Conservation (phyloP, 1,140 invertebrate genomes). For the Ridgeia piscesae region DNA sequence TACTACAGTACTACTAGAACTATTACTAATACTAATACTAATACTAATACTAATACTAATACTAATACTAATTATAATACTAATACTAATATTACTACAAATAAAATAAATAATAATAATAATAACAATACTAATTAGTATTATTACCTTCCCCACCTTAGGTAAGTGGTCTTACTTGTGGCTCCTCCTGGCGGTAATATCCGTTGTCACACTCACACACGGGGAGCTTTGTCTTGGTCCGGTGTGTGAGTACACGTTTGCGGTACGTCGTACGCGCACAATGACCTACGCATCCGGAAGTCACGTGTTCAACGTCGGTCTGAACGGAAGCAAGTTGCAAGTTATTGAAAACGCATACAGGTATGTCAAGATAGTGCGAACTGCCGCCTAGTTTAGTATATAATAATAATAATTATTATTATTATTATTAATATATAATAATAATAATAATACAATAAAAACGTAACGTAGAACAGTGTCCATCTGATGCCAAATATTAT, state of each 20-base stretch:
- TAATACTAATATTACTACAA: too few species aligned
- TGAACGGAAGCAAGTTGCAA: neutral
- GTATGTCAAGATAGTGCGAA: neutral
- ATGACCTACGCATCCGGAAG: neutral
- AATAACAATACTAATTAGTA: neutral
- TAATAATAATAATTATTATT: too few species aligned
- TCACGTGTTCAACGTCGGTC: neutral
- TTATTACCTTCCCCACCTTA: neutral
- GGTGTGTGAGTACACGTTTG: conserved; percentile 19
- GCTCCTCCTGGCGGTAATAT: neutral
- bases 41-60: too few species aligned
- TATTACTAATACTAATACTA: too few species aligned
- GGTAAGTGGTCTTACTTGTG: neutral
- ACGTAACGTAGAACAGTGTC: too few species aligned
- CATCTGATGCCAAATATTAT: too few species aligned
- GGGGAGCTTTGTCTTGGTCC: neutral
- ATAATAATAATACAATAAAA: too few species aligned
- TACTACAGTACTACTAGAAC: too few species aligned
- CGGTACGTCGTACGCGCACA: neutral
- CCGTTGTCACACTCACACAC: neutral
- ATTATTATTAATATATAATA: too few species aligned
- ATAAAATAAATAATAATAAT: too few species aligned
- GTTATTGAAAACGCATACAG: neutral
- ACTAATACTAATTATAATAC: too few species aligned
- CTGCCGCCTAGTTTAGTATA: too few species aligned